A percentile compares a stretch with the other conserved stretches of the same genome.
Conservation (phyloP, 2,888 invertebrate genomes). For the Minunthozetes semirufus region DNA sequence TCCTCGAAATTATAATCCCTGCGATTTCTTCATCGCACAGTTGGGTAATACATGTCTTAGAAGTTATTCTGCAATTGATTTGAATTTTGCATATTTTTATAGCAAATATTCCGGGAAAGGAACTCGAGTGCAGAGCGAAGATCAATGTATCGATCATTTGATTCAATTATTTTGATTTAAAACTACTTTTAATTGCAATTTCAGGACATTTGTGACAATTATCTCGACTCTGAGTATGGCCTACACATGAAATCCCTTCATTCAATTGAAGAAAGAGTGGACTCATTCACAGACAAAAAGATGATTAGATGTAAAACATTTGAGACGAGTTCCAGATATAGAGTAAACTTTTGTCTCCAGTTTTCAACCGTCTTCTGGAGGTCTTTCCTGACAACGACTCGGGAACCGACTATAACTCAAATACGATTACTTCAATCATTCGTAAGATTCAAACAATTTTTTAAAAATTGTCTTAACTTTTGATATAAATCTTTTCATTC, state of each 20-base stretch:
- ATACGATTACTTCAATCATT: slow-evolving; percentile 79
- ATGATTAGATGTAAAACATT: not conserved
- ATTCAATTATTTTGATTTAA: too few relatives aligned
- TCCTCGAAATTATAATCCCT: slow-evolving; percentile 52
- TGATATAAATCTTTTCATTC: not conserved
- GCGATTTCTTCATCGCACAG: slow-evolving; percentile 53
- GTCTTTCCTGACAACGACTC: slow-evolving; percentile 76
- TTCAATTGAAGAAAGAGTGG: not conserved
- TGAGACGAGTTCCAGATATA: slow-evolving; percentile 53
- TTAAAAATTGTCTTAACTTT: too few relatives aligned
- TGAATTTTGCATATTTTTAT: slow-evolving; percentile 49
- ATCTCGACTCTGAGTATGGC: not conserved
- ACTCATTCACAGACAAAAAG: not conserved
- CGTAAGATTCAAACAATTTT: slow-evolving; percentile 56
- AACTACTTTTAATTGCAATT: too few relatives aligned
- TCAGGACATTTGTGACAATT: not conserved
- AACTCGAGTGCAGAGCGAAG: slow-evolving; percentile 68
- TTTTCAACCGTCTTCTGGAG: slow-evolving; percentile 82
- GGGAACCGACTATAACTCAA: slow-evolving; percentile 83
- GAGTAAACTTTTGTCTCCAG: slow-evolving; percentile 79
- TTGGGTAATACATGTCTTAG: slow-evolving; percentile 52
- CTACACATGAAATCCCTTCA: not conserved
- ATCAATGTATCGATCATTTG: slow-evolving; percentile 48
- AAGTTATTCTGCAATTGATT: slow-evolving; percentile 31
- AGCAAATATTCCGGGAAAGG: slow-evolving; percentile 63